phyloP scores from a whole-genome alignment of 2,113 vertebrate species.

The Stictonetta naevosa region DNA sequence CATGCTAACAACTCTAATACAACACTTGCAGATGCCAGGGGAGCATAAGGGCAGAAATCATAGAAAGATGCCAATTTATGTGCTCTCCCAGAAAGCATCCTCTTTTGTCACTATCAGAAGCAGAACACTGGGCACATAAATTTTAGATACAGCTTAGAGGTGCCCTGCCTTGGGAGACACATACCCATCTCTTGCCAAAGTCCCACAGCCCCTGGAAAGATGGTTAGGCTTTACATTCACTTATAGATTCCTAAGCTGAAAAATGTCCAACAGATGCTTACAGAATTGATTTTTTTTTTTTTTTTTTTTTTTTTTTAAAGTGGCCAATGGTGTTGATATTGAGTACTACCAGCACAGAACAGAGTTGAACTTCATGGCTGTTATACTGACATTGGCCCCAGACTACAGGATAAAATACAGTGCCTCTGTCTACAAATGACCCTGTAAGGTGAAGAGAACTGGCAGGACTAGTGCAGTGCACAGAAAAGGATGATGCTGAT shows the following conservation, averaged over 20 bases:
- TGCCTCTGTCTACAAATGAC: not conserved
- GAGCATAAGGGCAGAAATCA: not conserved
- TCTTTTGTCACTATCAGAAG: not conserved
- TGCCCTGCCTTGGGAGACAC: not conserved
- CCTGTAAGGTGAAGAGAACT: not conserved
- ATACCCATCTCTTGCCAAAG: not conserved
- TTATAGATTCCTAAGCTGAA: not conserved
- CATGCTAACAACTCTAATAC: not conserved
- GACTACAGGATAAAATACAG: not conserved
- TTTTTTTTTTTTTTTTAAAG: too few relatives aligned
- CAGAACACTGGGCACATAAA: not conserved
- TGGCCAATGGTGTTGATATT: not conserved
- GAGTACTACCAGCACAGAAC: not conserved
- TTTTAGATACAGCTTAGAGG: not conserved
- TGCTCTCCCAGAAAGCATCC: not conserved
- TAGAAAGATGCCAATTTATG: not conserved
- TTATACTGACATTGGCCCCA: not conserved
- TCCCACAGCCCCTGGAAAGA: not conserved
- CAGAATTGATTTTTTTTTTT: not conserved
- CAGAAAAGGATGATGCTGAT: not conserved
- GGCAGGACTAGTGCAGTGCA: not conserved
- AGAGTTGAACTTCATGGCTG: not conserved
- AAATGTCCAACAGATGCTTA: not conserved
- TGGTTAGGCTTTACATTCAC: not conserved
- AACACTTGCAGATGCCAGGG: not conserved